phyloP scores from a whole-genome alignment of 2,888 invertebrate species.

The Drosophila tripunctata region DNA sequence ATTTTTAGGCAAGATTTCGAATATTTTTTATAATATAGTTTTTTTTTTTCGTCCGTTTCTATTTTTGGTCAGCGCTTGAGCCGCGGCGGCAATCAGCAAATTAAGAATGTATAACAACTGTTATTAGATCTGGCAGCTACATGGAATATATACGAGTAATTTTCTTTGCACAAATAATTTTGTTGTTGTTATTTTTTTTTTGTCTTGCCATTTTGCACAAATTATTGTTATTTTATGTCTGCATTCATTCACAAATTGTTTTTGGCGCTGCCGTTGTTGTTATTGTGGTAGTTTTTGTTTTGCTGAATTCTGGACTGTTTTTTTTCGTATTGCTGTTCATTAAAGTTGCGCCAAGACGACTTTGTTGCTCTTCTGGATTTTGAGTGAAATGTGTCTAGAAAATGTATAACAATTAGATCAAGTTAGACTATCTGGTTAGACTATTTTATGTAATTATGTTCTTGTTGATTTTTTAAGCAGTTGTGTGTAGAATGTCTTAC shows the following conservation, averaged over 20 bases:
- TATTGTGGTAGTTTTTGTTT: constrained; percentile 13
- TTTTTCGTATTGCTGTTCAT: constrained; percentile 1
- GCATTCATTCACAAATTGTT: constrained; percentile 77
- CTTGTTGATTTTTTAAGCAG: too few species aligned
- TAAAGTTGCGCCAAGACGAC: constrained; percentile 19
- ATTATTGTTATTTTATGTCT: constrained; percentile 77
- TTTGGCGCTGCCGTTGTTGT: constrained; percentile 39
- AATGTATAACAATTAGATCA: neutral
- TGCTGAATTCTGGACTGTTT: constrained; percentile 6
- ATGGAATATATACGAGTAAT: constrained; percentile 59
- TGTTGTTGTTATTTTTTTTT: constrained; percentile 36
- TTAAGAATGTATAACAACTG: constrained; percentile 67
- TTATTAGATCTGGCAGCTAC: constrained; percentile 65
- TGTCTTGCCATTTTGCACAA: constrained; percentile 52
- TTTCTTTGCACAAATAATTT: constrained; percentile 62
- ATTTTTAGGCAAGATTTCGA: constrained; percentile 7
- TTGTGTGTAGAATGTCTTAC: too few species aligned
- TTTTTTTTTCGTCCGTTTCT: constrained; percentile 12
- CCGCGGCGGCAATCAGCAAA: constrained; percentile 50
- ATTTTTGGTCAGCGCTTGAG: constrained; percentile 37
- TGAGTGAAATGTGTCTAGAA: constrained; percentile 3
- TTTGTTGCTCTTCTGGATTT: neutral
- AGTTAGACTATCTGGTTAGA: neutral
- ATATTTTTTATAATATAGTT: neutral
- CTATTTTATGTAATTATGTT: neutral